A percentile compares a stretch with the other conserved stretches of the same genome.
phyloP scores from a whole-genome alignment of 2,113 vertebrate species.

The Rhinopomastus cyanomelas region DNA sequence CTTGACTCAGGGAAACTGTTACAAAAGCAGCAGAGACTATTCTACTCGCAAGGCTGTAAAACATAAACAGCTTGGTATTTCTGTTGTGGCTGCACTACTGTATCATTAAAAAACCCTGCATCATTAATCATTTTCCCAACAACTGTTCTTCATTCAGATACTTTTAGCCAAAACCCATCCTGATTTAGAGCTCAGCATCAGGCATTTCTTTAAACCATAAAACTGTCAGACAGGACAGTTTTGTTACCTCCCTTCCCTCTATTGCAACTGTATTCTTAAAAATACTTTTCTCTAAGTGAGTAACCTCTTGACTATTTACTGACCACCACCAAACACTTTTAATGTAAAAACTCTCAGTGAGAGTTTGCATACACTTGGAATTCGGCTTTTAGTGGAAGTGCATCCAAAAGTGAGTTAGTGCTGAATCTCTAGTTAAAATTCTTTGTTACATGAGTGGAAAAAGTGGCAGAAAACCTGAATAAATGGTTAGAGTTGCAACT shows the following conservation, averaged over 20 bases:
- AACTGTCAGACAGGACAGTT: background rate
- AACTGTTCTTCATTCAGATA: background rate
- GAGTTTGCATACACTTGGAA: background rate
- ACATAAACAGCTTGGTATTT: background rate
- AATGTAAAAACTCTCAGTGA: background rate
- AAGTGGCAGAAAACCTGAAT: background rate
- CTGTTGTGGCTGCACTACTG: background rate
- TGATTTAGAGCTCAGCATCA: background rate
- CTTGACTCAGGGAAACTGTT: background rate
- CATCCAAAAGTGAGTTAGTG: background rate
- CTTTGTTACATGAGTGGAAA: background rate
- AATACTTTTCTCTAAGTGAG: background rate
- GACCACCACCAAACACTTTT: slow-evolving; percentile 5
- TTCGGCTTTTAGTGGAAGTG: background rate
- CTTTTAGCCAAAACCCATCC: background rate
- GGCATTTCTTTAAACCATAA: background rate
- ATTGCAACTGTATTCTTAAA: background rate
- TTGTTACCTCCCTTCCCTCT: background rate
- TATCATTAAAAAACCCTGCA: background rate
- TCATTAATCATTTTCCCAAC: background rate
- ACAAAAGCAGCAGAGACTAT: background rate
- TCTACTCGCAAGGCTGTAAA: background rate
- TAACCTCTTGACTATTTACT: background rate
- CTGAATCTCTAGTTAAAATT: slow-evolving; percentile 7
- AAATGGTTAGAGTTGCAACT: background rate